Evolutionary conservation across 2,113 vertebrate genomes (phyloP).

Genomic region (Oreocharis arfaki): DNA sequence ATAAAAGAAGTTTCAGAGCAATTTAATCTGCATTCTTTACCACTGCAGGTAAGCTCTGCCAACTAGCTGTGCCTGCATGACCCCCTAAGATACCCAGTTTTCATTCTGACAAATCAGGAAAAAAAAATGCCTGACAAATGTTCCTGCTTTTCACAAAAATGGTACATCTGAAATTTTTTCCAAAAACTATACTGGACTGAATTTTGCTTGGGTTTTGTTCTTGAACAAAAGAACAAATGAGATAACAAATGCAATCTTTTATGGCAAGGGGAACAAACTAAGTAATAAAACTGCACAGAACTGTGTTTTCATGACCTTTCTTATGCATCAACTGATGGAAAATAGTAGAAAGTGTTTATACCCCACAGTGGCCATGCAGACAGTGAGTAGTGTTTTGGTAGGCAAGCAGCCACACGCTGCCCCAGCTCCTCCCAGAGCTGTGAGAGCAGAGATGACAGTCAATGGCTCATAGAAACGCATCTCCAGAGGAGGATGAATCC

Average conservation of each 20-base stretch:
- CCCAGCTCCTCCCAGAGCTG: not conserved
- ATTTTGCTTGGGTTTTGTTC: not conserved
- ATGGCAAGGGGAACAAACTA: not conserved
- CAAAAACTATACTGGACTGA: not conserved
- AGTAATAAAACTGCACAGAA: not conserved
- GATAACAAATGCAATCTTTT: not conserved
- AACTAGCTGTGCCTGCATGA: not conserved
- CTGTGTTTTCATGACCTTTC: not conserved
- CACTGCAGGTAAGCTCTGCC: not conserved
- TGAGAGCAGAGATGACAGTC: not conserved
- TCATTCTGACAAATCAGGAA: not conserved
- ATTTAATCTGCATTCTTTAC: not conserved
- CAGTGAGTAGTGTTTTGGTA: not conserved
- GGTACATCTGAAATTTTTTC: not conserved
- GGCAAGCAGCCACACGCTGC: not conserved
- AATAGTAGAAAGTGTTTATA: not conserved
- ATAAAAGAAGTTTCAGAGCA: not conserved
- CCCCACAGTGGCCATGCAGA: not conserved
- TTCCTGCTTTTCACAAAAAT: not conserved
- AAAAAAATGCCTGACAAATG: not conserved
- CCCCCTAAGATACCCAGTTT: not conserved
- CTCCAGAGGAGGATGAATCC: not conserved
- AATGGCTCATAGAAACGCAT: fast-evolving
- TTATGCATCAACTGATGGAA: not conserved
- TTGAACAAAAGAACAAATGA: too few relatives aligned